Base-by-base conservation (phyloP, 2,797 vertebrate species). In the Spinus pinus region DNA sequence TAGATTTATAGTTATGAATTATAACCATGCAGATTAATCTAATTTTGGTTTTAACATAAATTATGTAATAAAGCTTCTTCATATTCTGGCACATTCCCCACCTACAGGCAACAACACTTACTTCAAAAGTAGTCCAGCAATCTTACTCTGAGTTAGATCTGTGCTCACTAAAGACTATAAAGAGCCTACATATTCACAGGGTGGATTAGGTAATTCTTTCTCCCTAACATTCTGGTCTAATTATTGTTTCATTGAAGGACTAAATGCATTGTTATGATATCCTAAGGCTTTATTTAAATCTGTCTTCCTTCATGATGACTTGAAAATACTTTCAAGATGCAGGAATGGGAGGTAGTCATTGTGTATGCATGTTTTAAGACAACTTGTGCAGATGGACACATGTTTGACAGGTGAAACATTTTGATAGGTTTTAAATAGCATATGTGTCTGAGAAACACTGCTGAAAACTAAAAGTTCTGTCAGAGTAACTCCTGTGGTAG, bases 1-100 rank as follows among this genome's bases (percentile, higher is more conserved):
- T 75, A 70, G 28, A 7, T 70, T 65, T n/a, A 77, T 69, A 30
- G 12, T 73, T 90, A 17, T 22, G 30, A 92, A 46, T 61, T 16
- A 58, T 79, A 78, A 66, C 75, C 28, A 12, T 82, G 44, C 46
- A 67, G 56, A 24, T 80, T 69, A 93, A 66, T 85, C 28, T 57
- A 18, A 28, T 39, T 56, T 74, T 60, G 51, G 21, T 86, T 84
- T 80, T 61, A 72, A 58, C n/a, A 46, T 57, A 35, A 75, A 54
- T 30, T 60, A 60, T 77, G 39, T 46, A 74, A 46, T 77, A 60
- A 56, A 60, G 17, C 28, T 82, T 33, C 54, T 86, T 86, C 18
- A 50, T 96, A 94, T 95, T 86, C 88, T 90, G 70, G 50, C 89
- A 53, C 28, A 81, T 89, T 94, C 72, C 71, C 60, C 47, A 86